Base-by-base conservation (phyloP, 1,140 invertebrate genomes). In the Drosophila kanapiae region DNA sequence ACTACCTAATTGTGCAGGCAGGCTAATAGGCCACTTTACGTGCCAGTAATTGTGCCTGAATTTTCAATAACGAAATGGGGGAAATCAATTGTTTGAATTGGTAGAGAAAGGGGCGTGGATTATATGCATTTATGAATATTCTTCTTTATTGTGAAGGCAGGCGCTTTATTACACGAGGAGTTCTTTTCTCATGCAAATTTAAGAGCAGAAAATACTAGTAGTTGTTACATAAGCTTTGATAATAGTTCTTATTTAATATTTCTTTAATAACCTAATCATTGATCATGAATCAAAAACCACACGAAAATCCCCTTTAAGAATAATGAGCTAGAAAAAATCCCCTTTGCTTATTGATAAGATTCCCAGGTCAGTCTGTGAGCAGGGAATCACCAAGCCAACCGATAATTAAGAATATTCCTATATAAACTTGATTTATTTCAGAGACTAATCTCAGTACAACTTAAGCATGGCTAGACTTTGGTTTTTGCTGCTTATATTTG, bases 401-500 rank as follows among this genome's bases (percentile, higher is more conserved):
- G 16, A 37, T 37, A 7, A 62, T 38, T 7, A 9, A 7, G 10
- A 38, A 14, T 31, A 11, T 70, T 13, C 10, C 11, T 48, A 58
- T 71, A 33, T 35, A 57, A 13, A 47, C 3, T 7, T 0, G 5
- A 16, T 0, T 11, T 1, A 37, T 27, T 27, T 4, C 6, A 4
- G 2, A 11, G 13, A 11, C 5, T 18, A 14, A 16, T 16, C 9
- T 23, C 4, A 57, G 68, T 40, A n/a, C 4, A n/a, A 69, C 2
- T 3, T 4, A 18, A 40, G 16, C 0, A 69, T 69, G 49, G 10
- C 23, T 11, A 37, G 33, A 4, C 27, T 33, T 33, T 16, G 29
- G 35, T 14, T 47, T 16, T 27, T 16, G 4, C 23, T 68, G 3
- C 1, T 69, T 29, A 61, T 78, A 58, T 58, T 60, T 61, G 16